These are phyloP conservation scores for Holotrichia oblita DNA, from an alignment of 1,140 invertebrate genomes.

Conservation along the genomic window DNA sequence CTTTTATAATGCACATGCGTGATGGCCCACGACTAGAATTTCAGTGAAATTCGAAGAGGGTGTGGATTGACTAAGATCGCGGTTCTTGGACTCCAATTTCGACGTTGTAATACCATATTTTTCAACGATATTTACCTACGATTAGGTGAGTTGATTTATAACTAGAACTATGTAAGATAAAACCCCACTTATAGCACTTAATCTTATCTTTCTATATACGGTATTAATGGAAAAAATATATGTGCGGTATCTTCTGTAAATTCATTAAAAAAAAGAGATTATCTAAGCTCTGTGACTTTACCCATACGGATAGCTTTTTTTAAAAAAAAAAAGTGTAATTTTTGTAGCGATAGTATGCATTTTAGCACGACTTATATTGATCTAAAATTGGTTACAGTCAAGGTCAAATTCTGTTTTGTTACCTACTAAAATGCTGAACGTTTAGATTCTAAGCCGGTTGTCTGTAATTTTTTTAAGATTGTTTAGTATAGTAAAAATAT, in stretches of 20 bases:
- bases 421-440: background rate
- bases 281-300: no score
- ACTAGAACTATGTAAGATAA: background rate
- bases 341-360: background rate
- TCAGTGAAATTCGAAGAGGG: background rate
- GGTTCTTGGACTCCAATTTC: background rate
- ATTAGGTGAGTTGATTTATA: conserved; percentile 19
- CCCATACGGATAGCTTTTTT: no score
- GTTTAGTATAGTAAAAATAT: background rate
- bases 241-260: no score
- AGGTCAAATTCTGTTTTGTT: conserved; percentile 16
- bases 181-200: background rate
- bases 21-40: background rate
- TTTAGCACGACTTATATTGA: conserved; percentile 10
- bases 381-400: conserved; percentile 14
- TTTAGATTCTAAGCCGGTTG: background rate
- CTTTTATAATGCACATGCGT: conserved; percentile 29
- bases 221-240: background rate
- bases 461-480: background rate
- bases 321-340: background rate
- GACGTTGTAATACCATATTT: background rate
- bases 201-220: background rate
- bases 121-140: background rate
- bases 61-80: background rate
- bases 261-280: no score